phyloP scores from a whole-genome alignment of 2,113 vertebrate species.

The Xiphophorus hellerii region DNA sequence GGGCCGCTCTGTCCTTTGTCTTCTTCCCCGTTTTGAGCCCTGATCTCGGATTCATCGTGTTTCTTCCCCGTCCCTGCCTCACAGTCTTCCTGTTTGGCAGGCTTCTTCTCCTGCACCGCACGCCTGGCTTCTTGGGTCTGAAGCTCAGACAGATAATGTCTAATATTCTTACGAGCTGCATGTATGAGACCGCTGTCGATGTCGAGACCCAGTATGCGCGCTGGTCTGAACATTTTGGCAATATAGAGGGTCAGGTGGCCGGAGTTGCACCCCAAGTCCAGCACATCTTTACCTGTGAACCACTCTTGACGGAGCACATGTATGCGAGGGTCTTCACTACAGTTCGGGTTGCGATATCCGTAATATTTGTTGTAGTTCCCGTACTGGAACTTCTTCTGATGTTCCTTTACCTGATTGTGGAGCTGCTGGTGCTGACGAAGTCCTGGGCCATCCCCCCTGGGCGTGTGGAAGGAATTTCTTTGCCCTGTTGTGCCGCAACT shows the following conservation, averaged over 20 bases:
- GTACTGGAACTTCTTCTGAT: conserved; percentile 86
- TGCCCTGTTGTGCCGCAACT: conserved; percentile 13
- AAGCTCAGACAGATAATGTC: conserved; percentile 89
- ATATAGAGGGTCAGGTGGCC: conserved; percentile 90
- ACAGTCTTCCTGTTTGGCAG: conserved; percentile 36
- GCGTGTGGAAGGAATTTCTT: conserved; percentile 60
- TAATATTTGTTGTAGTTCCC: conserved; percentile 95
- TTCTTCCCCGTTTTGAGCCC: conserved; percentile 49
- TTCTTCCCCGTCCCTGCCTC: conserved; percentile 33
- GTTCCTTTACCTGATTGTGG: conserved; percentile 44
- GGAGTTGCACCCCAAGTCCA: conserved; percentile 92
- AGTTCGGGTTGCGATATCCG: conserved; percentile 89
- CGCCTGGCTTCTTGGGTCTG: conserved; percentile 74
- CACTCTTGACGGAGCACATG: conserved; percentile 84
- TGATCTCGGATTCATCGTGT: conserved; percentile 31
- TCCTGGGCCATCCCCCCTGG: conserved; percentile 49
- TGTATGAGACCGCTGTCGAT: conserved; percentile 86
- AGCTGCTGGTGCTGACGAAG: conserved; percentile 60
- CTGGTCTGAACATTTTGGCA: conserved; percentile 84
- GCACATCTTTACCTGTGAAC: conserved; percentile 87
- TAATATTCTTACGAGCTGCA: conserved; percentile 89
- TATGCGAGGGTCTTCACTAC: conserved; percentile 84
- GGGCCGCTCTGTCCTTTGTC: conserved; percentile 52
- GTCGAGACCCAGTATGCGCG: conserved; percentile 88
- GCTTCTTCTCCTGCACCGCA: conserved; percentile 35